phyloP scores from a whole-genome alignment of 2,888 invertebrate species.

The Pachydiplax longipennis region DNA sequence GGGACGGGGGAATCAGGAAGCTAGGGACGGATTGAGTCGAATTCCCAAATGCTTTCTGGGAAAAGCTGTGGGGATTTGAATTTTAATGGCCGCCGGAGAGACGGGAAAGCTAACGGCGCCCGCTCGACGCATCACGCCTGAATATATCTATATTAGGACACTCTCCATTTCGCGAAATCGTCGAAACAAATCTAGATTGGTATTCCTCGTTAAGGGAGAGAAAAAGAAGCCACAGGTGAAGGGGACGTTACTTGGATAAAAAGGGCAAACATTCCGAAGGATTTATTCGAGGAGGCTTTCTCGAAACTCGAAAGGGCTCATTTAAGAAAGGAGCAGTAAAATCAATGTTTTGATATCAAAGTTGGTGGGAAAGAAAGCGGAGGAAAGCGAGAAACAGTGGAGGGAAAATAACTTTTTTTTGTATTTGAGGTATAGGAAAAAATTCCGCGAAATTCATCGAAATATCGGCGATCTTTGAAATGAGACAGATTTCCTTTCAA shows the following conservation, averaged over 20 bases:
- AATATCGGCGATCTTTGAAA: too few relatives aligned
- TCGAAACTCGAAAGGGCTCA: neutral
- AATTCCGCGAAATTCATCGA: too few relatives aligned
- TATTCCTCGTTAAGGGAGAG: neutral
- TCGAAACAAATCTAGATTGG: neutral
- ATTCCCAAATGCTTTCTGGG: neutral
- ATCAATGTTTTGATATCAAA: neutral
- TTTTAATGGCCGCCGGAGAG: neutral
- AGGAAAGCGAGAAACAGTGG: too few relatives aligned
- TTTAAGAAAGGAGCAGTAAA: neutral
- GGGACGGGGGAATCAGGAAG: neutral
- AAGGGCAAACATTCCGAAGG: neutral
- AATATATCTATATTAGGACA: neutral
- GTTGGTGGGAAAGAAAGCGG: too few relatives aligned
- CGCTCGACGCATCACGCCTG: neutral
- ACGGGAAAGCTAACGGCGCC: neutral
- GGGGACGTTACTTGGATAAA: neutral
- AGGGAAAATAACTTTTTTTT: too few relatives aligned
- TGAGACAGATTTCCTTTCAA: too few relatives aligned
- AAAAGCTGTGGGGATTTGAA: neutral
- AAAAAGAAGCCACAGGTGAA: neutral
- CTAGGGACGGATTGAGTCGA: neutral
- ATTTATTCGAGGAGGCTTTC: neutral
- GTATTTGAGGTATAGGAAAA: too few relatives aligned
- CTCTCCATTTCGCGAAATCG: neutral